Percentiles rank a stretch among this genome's conserved stretches.
Evolutionary conservation across 2,888 invertebrate species (phyloP).

Genomic region (Steinernema hermaphroditum): DNA sequence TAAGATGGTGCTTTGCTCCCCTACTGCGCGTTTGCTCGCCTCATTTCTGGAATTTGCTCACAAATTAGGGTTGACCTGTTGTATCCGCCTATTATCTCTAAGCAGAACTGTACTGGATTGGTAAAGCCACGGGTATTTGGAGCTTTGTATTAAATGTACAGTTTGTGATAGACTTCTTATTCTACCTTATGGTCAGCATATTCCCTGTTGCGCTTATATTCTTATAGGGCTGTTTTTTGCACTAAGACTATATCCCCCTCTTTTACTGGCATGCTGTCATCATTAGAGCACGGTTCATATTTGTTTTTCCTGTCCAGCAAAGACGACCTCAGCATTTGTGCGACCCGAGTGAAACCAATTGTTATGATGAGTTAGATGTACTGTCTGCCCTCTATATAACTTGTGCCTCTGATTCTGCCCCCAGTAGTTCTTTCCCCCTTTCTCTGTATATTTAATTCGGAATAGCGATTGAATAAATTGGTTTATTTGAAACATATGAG

Average conservation of each 20-base stretch:
- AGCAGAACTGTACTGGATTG: constrained; percentile 2
- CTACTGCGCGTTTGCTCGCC: neutral
- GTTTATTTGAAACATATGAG: no score
- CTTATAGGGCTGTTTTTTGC: neutral
- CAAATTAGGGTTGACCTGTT: neutral
- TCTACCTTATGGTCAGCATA: neutral
- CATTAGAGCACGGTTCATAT: neutral
- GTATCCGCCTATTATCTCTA: constrained; percentile 2
- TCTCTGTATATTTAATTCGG: neutral
- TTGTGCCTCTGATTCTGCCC: constrained; percentile 4
- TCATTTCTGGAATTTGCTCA: neutral
- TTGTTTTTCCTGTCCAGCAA: neutral
- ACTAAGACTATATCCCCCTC: neutral
- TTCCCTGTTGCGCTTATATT: neutral
- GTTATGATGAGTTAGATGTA: neutral
- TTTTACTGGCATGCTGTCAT: neutral
- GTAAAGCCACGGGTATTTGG: constrained; percentile 27
- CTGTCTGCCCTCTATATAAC: neutral
- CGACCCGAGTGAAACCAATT: constrained; percentile 20
- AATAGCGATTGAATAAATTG: neutral
- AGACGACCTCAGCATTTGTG: constrained; percentile 28
- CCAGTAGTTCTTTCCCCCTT: neutral
- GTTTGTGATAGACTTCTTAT: neutral
- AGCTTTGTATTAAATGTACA: constrained; percentile 20
- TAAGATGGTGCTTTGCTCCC: neutral